Evolutionary conservation across 1,140 invertebrate genomes (phyloP).

Genomic region (Zaprionus ornatus): DNA sequence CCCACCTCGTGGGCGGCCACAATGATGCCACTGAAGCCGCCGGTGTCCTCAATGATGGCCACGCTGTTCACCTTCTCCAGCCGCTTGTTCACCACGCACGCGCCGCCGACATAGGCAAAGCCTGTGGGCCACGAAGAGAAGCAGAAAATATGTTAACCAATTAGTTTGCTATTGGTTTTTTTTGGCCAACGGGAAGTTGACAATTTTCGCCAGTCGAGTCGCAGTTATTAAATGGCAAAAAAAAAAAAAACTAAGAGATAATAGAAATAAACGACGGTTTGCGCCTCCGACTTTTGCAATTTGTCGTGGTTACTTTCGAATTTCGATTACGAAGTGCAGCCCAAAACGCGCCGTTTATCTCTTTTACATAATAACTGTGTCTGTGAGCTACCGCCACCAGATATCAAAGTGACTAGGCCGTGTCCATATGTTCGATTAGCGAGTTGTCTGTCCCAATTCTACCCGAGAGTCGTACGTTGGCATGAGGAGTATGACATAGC

Average conservation of each 20-base stretch:
- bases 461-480: not conserved
- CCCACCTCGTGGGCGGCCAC: slow-evolving; percentile 98
- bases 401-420: not conserved
- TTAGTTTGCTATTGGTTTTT: slow-evolving; percentile 15
- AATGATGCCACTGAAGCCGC: slow-evolving; percentile 97
- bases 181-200: slow-evolving; percentile 42
- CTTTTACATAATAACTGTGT: slow-evolving; percentile 66
- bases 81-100: slow-evolving; percentile 97
- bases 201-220: slow-evolving; percentile 39
- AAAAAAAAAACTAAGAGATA: not conserved
- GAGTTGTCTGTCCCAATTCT: not conserved
- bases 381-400: slow-evolving; percentile 5
- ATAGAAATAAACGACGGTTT: slow-evolving; percentile 48
- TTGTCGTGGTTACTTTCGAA: slow-evolving; percentile 56
- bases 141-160: slow-evolving; percentile 54
- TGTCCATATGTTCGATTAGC: slow-evolving; percentile 8
- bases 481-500: not conserved
- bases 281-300: slow-evolving; percentile 43
- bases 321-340: slow-evolving; percentile 22
- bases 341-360: slow-evolving; percentile 41
- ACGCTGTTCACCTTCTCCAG: slow-evolving; percentile 98
- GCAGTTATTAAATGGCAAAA: slow-evolving; percentile 66
- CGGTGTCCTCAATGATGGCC: slow-evolving; percentile 97
- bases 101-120: slow-evolving; percentile 97
- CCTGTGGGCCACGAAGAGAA: slow-evolving; percentile 85